Conservation (phyloP, 1,140 invertebrate species). For the Tenebrio molitor region DNA sequence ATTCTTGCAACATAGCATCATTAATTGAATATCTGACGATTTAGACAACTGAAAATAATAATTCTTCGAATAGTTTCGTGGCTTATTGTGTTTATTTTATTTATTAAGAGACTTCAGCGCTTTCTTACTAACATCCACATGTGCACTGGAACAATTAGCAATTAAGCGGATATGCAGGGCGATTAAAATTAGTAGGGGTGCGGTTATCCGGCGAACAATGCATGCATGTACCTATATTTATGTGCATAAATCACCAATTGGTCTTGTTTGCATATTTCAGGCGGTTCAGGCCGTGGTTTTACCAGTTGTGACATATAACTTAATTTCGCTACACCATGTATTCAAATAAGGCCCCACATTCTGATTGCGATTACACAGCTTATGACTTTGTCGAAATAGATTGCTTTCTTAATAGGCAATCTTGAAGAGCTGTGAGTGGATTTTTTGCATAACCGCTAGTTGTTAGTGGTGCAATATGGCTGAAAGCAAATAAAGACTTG, state of each 20-base stretch:
- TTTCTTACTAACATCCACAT: too few species aligned
- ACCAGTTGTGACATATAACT: slow-evolving; percentile 23
- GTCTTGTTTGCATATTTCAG: slow-evolving; percentile 14
- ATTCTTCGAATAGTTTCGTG: too few species aligned
- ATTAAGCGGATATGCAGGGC: too few species aligned
- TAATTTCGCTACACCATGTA: slow-evolving; percentile 7
- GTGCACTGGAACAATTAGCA: too few species aligned
- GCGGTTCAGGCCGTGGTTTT: neutral
- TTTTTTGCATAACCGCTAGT: neutral
- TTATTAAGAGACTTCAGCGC: too few species aligned
- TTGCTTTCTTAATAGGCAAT: slow-evolving; percentile 7
- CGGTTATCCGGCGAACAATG: neutral
- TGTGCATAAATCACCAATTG: slow-evolving; percentile 11
- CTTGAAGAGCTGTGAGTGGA: neutral
- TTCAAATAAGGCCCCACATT: slow-evolving; percentile 3
- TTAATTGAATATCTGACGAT: too few species aligned
- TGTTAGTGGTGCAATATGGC: slow-evolving; percentile 9
- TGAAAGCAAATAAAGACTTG: slow-evolving; percentile 33
- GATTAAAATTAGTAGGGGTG: neutral
- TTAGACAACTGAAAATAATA: too few species aligned
- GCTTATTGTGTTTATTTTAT: too few species aligned
- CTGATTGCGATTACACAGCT: neutral
- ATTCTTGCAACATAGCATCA: too few species aligned
- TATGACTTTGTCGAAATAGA: slow-evolving; percentile 25
- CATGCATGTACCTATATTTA: neutral